Evolutionary conservation across 1,140 invertebrate species (phyloP).

Genomic region (Bilobella aurantiaca): DNA sequence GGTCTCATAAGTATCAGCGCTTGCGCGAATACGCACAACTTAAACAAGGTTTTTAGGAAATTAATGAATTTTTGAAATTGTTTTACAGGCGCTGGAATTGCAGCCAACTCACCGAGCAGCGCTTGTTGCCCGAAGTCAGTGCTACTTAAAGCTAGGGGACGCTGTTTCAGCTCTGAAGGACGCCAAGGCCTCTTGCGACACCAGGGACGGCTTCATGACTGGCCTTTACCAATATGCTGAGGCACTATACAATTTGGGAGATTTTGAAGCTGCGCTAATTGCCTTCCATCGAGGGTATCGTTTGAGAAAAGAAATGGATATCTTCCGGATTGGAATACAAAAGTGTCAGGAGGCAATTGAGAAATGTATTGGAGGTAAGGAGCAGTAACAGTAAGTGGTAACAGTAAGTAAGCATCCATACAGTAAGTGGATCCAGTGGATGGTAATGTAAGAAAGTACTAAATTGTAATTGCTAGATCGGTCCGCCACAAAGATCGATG

Average conservation of each 20-base stretch:
- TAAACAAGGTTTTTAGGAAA: background rate
- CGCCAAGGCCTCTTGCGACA: conserved; percentile 42
- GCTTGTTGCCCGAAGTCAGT: conserved; percentile 76
- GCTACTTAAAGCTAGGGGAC: conserved; percentile 76
- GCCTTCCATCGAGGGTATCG: conserved; percentile 63
- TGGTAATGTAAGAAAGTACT: too few relatives aligned
- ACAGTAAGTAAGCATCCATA: too few relatives aligned
- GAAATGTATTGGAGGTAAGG: conserved; percentile 70
- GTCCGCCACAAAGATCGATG: conserved; percentile 12
- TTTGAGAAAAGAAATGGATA: conserved; percentile 69
- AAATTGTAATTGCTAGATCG: too few relatives aligned
- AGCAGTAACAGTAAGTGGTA: too few relatives aligned
- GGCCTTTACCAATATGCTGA: conserved; percentile 85
- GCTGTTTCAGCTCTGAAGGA: conserved; percentile 70
- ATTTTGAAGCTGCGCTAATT: conserved; percentile 85
- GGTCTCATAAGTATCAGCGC: too few relatives aligned
- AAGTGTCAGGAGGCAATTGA: conserved; percentile 89
- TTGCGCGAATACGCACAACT: too few relatives aligned
- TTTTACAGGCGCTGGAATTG: conserved; percentile 66
- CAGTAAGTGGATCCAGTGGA: too few relatives aligned
- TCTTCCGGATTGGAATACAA: conserved; percentile 80
- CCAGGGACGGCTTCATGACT: conserved; percentile 40
- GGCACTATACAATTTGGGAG: conserved; percentile 77
- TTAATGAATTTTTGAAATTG: background rate
- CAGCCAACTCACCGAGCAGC: conserved; percentile 73